Base-by-base conservation (phyloP, 2,888 invertebrate genomes). In the Morpho achilles region DNA sequence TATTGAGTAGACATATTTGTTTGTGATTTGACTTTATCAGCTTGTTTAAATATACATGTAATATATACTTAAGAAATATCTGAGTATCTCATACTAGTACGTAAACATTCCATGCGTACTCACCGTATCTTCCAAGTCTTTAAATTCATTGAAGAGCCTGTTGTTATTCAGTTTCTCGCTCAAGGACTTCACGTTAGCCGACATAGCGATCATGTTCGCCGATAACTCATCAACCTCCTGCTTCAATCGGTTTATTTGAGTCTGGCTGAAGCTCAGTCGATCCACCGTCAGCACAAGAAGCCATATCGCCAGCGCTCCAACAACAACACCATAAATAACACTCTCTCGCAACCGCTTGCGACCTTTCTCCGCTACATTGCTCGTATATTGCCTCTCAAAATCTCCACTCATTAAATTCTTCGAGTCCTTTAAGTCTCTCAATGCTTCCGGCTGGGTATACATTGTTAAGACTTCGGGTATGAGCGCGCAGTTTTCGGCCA, bases 331-430 rank as follows among this genome's bases (percentile, higher is more conserved):
- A 71, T 69, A 41, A 71, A 82, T 68, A 59, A 77, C 56, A 71
- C 80, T 78, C 9, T 74, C 73, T 66, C 77, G 76, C 66, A 75
- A 71, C 62, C 79, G 69, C 62, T 73, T 66, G 50, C 71, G 67
- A 8, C 70, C 69, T 69, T 79, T 82, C 68, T 79, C 76, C 72
- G 70, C 72, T 53, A 55, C 44, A 16, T 50, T 42, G 8, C 69
- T 75, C 49, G 73, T 74, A 67, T 81, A 87, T 68, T 86, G 86
- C 70, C 80, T 78, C 72, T 87, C 87, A 64, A 84, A 88, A 63
- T 90, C 89, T 65, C 84, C 84, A 64, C 82, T 82, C 82, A 90
- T 86, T 72, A 90, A 75, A 62, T 86, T 89, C 75, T 84, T 85
- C 10, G 88, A 73, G 76, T 87, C 87, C 72, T 83, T 83, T 45